These are phyloP conservation scores for Drosophila varians DNA, from an alignment of 1,140 invertebrate genomes.

Conservation along the genomic window DNA sequence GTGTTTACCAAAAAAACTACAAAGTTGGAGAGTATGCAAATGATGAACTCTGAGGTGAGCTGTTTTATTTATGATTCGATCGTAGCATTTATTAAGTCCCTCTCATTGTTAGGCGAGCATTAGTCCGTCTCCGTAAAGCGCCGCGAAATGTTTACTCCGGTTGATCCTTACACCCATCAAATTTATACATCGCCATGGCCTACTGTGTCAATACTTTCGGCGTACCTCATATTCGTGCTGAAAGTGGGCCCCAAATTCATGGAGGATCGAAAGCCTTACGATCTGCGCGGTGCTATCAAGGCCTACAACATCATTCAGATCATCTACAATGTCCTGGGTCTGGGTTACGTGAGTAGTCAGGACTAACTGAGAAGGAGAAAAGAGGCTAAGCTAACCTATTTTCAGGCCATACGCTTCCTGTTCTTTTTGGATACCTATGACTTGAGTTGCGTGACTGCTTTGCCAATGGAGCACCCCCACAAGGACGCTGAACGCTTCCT, in stretches of 20 bases:
- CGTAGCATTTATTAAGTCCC: too few species aligned
- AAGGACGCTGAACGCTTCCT: slow-evolving; percentile 29
- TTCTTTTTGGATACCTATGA: slow-evolving; percentile 22
- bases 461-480: slow-evolving; percentile 40
- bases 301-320: slow-evolving; percentile 91
- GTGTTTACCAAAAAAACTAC: background rate
- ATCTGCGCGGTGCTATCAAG: slow-evolving; percentile 89
- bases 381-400: too few species aligned
- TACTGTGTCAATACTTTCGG: background rate
- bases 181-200: background rate
- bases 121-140: too few species aligned
- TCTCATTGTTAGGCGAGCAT: too few species aligned
- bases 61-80: too few species aligned
- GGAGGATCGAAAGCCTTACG: slow-evolving; percentile 91
- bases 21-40: background rate
- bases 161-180: background rate
- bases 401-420: slow-evolving; percentile 26
- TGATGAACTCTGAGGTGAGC: background rate
- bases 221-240: slow-evolving; percentile 84
- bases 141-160: background rate
- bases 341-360: background rate
- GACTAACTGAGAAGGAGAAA: background rate
- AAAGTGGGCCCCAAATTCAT: slow-evolving; percentile 90
- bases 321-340: slow-evolving; percentile 14
- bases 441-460: slow-evolving; percentile 11